Conservation (phyloP, 2,113 vertebrate species). For the Sorex araneus region DNA sequence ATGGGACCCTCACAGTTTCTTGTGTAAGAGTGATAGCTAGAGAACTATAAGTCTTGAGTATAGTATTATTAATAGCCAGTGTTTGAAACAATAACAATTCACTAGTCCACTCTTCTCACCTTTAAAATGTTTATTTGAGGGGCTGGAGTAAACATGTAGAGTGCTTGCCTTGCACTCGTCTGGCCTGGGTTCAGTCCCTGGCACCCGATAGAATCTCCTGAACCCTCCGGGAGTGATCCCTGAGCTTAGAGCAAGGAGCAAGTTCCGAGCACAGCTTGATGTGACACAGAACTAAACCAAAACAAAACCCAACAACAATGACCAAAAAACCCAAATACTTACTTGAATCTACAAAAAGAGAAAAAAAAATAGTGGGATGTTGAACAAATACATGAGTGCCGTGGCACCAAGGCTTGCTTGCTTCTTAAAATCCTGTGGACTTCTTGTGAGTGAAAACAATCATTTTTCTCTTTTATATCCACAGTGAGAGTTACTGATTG, state of each 20-base stretch:
- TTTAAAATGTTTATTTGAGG: background rate
- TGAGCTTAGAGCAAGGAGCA: too few relatives aligned
- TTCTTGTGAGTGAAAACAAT: rapidly evolving
- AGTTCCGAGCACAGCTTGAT: too few relatives aligned
- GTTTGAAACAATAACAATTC: background rate
- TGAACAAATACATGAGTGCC: background rate
- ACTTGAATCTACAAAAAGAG: background rate
- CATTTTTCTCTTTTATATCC: too few relatives aligned
- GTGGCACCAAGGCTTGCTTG: background rate
- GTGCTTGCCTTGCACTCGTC: too few relatives aligned
- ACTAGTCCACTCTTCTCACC: background rate
- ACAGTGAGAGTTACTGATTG: background rate
- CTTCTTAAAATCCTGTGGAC: background rate
- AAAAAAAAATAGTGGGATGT: background rate
- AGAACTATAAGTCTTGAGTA: background rate
- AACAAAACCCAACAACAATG: too few relatives aligned
- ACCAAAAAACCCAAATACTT: too few relatives aligned
- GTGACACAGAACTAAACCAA: too few relatives aligned
- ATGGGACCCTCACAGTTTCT: background rate
- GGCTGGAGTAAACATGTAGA: too few relatives aligned
- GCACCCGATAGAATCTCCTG: too few relatives aligned
- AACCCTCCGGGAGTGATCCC: too few relatives aligned
- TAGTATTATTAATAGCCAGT: background rate
- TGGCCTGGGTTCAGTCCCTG: too few relatives aligned
- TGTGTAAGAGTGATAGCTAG: background rate